Conservation (phyloP, 2,113 vertebrate genomes). For the Sardina pilchardus region DNA sequence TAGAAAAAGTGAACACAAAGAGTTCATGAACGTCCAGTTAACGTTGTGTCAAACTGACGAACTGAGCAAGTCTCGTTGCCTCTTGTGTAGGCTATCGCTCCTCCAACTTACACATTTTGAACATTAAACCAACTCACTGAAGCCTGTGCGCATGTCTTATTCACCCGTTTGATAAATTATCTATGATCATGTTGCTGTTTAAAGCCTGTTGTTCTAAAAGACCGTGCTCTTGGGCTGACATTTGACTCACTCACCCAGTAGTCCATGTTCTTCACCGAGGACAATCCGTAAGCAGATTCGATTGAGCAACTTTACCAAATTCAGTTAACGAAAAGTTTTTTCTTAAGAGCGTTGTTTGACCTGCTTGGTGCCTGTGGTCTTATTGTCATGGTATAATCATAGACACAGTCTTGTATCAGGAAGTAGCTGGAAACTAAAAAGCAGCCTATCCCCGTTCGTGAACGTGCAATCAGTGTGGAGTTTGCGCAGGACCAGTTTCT, state of each 20-base stretch:
- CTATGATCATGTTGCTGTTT: neutral
- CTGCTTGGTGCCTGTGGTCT: constrained; percentile 41
- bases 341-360: constrained; percentile 40
- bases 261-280: constrained; percentile 63
- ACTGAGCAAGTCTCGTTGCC: neutral
- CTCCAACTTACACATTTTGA: neutral
- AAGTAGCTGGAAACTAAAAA: constrained; percentile 52
- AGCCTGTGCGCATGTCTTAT: neutral
- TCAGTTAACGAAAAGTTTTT: constrained; percentile 42
- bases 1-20: neutral
- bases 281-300: constrained; percentile 29
- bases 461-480: neutral
- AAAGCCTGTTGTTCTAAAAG: neutral
- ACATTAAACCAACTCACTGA: neutral
- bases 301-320: constrained; percentile 3
- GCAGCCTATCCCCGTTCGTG: constrained; percentile 24
- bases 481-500: constrained; percentile 43
- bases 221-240: constrained; percentile 18
- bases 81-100: neutral
- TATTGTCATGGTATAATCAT: constrained; percentile 60
- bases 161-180: neutral
- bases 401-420: constrained; percentile 59
- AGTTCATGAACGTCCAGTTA: neutral
- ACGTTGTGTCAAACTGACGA: neutral
- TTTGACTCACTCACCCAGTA: constrained; percentile 66